These are phyloP conservation scores for Enteromius afrohamiltoni DNA, from an alignment of 2,797 vertebrate genomes.

Conservation along the genomic window DNA sequence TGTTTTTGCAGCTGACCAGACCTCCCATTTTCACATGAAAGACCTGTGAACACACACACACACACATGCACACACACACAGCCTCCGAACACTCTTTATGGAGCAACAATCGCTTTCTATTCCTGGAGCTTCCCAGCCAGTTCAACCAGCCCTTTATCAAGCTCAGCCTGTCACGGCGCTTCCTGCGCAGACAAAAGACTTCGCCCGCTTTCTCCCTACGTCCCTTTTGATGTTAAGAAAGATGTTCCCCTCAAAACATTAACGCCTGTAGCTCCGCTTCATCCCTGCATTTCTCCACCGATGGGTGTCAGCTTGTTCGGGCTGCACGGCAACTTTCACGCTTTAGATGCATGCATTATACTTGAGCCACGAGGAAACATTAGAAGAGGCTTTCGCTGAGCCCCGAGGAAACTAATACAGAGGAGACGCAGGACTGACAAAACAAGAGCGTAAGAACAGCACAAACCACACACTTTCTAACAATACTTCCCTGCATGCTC, in stretches of 20 bases:
- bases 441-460: neutral
- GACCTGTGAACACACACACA: conserved; percentile 65
- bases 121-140: conserved; percentile 66
- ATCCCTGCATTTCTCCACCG: neutral
- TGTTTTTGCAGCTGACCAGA: conserved; percentile 84
- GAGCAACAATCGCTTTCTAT: conserved; percentile 75
- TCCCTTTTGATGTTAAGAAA: neutral
- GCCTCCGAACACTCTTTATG: conserved; percentile 64
- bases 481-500: neutral
- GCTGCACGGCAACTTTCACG: neutral
- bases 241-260: neutral
- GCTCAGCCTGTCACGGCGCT: conserved; percentile 63
- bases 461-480: neutral
- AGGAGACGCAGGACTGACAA: neutral
- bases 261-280: neutral
- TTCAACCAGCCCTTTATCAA: conserved; percentile 65
- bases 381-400: neutral
- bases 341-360: neutral
- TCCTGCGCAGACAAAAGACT: conserved; percentile 37
- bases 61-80: conserved; percentile 62
- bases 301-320: neutral
- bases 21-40: conserved; percentile 78
- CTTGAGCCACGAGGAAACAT: neutral
- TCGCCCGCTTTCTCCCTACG: neutral
- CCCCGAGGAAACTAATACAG: neutral